Conservation (phyloP, 2,113 vertebrate species). For the Oreochromis tanganicae region DNA sequence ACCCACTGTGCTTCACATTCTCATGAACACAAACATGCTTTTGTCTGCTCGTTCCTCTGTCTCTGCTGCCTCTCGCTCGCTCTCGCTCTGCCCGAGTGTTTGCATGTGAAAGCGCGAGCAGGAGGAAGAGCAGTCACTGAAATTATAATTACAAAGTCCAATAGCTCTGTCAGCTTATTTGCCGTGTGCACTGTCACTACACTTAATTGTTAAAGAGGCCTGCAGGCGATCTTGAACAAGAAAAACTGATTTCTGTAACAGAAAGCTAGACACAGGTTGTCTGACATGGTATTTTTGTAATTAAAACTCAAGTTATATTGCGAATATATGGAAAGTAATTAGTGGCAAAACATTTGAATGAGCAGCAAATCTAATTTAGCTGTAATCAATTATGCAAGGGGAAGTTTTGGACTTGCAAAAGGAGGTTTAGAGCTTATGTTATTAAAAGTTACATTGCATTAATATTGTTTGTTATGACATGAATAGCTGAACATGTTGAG, state of each 20-base stretch:
- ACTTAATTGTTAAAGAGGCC: background rate
- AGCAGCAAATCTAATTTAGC: background rate
- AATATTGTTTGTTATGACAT: background rate
- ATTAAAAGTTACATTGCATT: background rate
- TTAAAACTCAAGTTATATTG: background rate
- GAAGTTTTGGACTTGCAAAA: background rate
- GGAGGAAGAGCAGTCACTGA: slow-evolving; percentile 1
- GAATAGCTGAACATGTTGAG: background rate
- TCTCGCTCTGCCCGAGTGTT: background rate
- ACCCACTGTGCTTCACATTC: slow-evolving; percentile 71
- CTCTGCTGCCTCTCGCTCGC: slow-evolving; percentile 1
- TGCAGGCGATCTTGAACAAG: background rate
- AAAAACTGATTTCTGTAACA: background rate
- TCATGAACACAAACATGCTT: slow-evolving; percentile 68
- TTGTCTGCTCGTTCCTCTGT: slow-evolving; percentile 59
- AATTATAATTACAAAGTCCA: background rate
- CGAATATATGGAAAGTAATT: background rate
- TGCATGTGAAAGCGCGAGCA: background rate
- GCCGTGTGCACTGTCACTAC: background rate
- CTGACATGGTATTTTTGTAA: background rate
- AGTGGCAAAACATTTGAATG: background rate
- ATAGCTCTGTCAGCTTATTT: background rate
- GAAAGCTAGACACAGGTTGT: background rate
- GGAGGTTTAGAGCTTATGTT: background rate
- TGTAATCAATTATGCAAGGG: background rate